These are phyloP conservation scores for Periphyllus acericola DNA, from an alignment of 2,888 invertebrate genomes.

Conservation along the genomic window DNA sequence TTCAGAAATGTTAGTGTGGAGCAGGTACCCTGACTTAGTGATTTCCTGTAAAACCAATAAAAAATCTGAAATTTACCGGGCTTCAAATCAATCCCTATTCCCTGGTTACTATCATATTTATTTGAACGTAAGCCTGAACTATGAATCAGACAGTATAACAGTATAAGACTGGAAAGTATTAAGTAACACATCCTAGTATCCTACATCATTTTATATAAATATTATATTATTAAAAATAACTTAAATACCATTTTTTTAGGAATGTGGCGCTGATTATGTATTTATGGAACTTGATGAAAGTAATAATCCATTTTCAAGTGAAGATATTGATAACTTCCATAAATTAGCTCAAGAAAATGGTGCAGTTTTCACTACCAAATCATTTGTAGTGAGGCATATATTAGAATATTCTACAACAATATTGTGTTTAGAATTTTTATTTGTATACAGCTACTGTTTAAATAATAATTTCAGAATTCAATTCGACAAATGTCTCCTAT, in stretches of 20 bases:
- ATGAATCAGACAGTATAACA: no score
- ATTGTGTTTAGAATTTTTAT: background rate
- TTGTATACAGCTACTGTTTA: background rate
- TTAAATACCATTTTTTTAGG: constrained; percentile 23
- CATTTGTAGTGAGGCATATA: constrained; percentile 32
- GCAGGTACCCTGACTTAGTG: no score
- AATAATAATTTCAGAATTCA: constrained; percentile 34
- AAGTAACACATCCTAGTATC: no score
- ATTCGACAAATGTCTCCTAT: constrained; percentile 56
- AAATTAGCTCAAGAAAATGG: constrained; percentile 53
- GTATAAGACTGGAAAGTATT: no score
- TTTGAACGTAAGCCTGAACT: no score
- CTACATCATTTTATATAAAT: no score
- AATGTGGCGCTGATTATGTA: constrained; percentile 52
- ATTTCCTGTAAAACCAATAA: no score
- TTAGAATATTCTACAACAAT: background rate
- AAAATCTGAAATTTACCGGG: no score
- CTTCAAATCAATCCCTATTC: no score
- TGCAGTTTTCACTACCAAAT: constrained; percentile 51
- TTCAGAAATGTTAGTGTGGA: no score
- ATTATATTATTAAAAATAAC: background rate
- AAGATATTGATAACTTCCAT: constrained; percentile 42
- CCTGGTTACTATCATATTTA: no score
- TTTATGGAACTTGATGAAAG: constrained; percentile 53
- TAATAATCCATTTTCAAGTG: constrained; percentile 30